These are phyloP conservation scores for Mormyrus iriodes DNA, from an alignment of 2,113 vertebrate species.

Conservation along the genomic window DNA sequence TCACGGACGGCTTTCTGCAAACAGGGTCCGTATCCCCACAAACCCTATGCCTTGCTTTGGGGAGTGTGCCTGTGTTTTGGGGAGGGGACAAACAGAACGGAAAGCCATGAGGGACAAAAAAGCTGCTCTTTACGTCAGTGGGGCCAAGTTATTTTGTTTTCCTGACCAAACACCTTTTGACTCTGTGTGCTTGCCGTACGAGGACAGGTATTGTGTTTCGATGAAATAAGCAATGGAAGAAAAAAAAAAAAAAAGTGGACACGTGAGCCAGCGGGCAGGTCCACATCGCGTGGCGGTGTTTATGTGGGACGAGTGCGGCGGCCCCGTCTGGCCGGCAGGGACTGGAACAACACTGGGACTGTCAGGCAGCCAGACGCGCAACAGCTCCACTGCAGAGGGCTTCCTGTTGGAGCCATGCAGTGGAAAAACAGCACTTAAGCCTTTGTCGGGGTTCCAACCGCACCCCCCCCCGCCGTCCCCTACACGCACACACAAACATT, in stretches of 20 bases:
- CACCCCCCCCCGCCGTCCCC: background rate
- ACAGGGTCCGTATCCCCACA: background rate
- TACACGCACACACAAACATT: background rate
- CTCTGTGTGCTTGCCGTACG: background rate
- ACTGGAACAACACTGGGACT: constrained; percentile 34
- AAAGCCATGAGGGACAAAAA: background rate
- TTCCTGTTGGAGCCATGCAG: constrained; percentile 13
- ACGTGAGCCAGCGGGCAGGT: background rate
- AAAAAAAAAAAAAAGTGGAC: background rate
- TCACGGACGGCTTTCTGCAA: background rate
- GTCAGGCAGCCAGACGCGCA: constrained; percentile 29
- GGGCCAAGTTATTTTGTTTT: background rate
- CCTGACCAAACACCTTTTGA: background rate
- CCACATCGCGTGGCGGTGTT: constrained; percentile 18
- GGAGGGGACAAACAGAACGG: background rate
- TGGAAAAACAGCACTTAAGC: constrained; percentile 25
- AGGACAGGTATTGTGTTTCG: background rate
- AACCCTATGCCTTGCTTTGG: background rate
- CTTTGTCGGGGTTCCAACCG: background rate
- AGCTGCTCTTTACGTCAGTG: background rate
- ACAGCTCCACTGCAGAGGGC: constrained; percentile 15
- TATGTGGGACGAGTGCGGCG: constrained; percentile 28
- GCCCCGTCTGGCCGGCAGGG: constrained; percentile 31
- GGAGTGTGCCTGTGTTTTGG: no score
- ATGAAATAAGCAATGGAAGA: background rate